Percentiles rank a stretch among this genome's conserved stretches.
Conservation (phyloP, 2,888 invertebrate genomes). For the Erpobdella octoculata region DNA sequence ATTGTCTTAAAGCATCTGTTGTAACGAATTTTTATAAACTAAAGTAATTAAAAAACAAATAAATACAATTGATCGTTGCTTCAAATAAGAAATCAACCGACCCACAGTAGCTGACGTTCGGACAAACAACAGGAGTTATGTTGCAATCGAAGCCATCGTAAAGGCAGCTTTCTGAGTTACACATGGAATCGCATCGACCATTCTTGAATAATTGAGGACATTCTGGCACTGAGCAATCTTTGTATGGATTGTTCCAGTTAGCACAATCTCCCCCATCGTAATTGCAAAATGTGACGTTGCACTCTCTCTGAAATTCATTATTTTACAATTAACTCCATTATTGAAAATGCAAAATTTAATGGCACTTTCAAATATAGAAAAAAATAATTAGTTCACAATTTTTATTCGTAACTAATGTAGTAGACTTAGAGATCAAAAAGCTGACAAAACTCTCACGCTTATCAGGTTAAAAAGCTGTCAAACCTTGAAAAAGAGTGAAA, state of each 20-base stretch:
- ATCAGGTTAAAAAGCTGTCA: too few relatives aligned
- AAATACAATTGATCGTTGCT: not conserved
- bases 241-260: not conserved
- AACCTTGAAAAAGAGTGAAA: too few relatives aligned
- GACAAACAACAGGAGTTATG: slow-evolving; percentile 59
- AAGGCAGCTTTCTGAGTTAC: slow-evolving; percentile 84
- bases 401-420: too few relatives aligned
- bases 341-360: too few relatives aligned
- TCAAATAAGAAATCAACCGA: slow-evolving; percentile 53
- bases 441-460: too few relatives aligned
- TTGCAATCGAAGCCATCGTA: slow-evolving; percentile 92
- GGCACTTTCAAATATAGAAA: not conserved
- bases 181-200: slow-evolving; percentile 78
- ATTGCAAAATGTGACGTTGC: not conserved
- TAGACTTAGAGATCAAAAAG: too few relatives aligned
- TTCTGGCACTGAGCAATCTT: slow-evolving; percentile 10
- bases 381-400: too few relatives aligned
- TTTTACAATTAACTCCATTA: not conserved
- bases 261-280: not conserved
- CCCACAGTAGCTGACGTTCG: slow-evolving; percentile 82
- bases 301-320: not conserved
- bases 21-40: not conserved
- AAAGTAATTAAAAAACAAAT: not conserved
- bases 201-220: slow-evolving; percentile 90
- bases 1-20: not conserved